Base-by-base conservation (phyloP, 2,888 invertebrate species). In the Acanthococcus lagerstroemiae region DNA sequence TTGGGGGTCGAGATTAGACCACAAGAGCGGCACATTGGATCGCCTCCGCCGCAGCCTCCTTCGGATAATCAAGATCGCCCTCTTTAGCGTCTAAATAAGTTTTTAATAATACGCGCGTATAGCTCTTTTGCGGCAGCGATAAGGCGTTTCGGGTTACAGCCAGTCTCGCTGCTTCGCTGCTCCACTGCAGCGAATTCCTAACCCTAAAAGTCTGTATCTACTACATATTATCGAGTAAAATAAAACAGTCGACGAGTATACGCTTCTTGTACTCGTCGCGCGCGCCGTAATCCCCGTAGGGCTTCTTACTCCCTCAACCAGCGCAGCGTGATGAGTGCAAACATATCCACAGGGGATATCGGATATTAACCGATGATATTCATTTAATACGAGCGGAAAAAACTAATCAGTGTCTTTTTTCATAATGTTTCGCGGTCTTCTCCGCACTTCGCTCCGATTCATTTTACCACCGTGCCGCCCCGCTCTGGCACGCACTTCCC, bases 61-160 rank as follows among this genome's bases (percentile, higher is more conserved):
- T 19, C 52, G 26, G 27, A 61, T 61, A 50, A 61, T 61, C 61
- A 61, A 61, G 50, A 61, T 61, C 61, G 22, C 61, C 50, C 61
- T 50, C 52, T 61, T 50, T 5, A 44, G 61, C 61, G 25, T 46
- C 50, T 61, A 61, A 61, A 61, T 61, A 61, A 61, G 61, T 61
- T 61, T 61, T 61, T 61, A 61, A 61, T 61, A 61, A 61, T 61
- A 61, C 46, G n/a, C n/a, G n/a, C n/a, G n/a, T n/a, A n/a, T n/a
- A 61, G 61, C 48, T 61, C 50, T 61, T 61, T 50, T 50, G 61
- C 61, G 61, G 61, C 48, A 61, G 30, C 27, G 61, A 61, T 61
- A 61, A 61, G 61, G 61, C 61, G 61, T 61, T 61, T 61, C 61
- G 48, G 61, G 61, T 61, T 61, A 61, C 61, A 27, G 48, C 48